Evolutionary conservation across 2,888 invertebrate species (phyloP).

Genomic region (Notodonta dromedarius): DNA sequence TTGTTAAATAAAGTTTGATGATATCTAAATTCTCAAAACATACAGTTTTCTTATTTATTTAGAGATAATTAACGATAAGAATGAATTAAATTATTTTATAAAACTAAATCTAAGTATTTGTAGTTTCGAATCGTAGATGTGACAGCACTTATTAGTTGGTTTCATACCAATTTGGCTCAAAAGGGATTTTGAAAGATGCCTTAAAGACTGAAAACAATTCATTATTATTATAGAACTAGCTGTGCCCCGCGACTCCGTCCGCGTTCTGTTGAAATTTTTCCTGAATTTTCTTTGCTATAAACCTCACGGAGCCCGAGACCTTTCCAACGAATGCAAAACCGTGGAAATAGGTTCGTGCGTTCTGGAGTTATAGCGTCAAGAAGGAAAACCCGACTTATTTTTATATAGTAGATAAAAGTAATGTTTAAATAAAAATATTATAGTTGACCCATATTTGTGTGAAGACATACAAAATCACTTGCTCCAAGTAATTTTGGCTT

Average conservation of each 20-base stretch:
- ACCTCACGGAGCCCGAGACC: too few relatives aligned
- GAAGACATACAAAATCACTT: constrained; percentile 27
- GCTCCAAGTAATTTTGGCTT: constrained; percentile 34
- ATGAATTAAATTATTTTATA: constrained; percentile 15
- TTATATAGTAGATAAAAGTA: too few relatives aligned
- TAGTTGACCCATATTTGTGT: neutral
- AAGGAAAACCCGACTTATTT: too few relatives aligned
- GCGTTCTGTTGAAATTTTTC: too few relatives aligned
- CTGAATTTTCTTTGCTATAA: too few relatives aligned
- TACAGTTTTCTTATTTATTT: constrained; percentile 15
- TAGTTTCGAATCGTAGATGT: neutral
- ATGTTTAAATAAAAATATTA: neutral
- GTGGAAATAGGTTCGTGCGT: too few relatives aligned
- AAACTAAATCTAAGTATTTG: constrained; percentile 7
- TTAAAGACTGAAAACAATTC: too few relatives aligned
- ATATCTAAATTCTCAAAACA: constrained; percentile 21
- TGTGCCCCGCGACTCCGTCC: too few relatives aligned
- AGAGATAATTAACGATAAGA: constrained; percentile 11
- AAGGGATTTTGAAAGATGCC: too few relatives aligned
- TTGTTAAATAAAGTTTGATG: constrained; percentile 18
- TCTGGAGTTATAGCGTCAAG: too few relatives aligned
- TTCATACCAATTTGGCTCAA: neutral
- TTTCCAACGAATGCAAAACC: too few relatives aligned
- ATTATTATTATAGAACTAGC: too few relatives aligned
- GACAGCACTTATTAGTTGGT: neutral